phyloP scores from a whole-genome alignment of 2,888 invertebrate genomes.

The Catonia carolina region DNA sequence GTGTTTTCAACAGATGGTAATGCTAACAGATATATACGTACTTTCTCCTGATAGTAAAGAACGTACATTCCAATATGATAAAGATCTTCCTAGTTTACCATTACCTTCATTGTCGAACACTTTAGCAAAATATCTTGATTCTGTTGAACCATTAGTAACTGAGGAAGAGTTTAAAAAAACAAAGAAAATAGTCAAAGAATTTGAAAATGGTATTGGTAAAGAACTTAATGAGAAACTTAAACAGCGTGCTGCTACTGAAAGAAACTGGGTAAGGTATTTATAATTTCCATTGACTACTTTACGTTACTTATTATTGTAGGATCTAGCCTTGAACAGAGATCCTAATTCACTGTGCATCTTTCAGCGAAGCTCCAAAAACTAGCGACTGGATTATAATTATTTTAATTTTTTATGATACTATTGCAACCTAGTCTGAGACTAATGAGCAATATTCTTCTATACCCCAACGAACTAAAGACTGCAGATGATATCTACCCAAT shows the following conservation, averaged over 20 bases:
- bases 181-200: constrained; percentile 44
- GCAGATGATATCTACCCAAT: too few species aligned
- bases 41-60: constrained; percentile 4
- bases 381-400: too few species aligned
- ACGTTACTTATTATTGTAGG: too few species aligned
- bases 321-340: too few species aligned
- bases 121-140: constrained; percentile 48
- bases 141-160: constrained; percentile 46
- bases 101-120: constrained; percentile 49
- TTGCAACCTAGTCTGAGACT: too few species aligned
- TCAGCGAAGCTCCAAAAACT: too few species aligned
- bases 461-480: too few species aligned
- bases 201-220: constrained; percentile 47
- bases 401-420: too few species aligned
- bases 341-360: too few species aligned
- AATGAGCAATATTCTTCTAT: too few species aligned
- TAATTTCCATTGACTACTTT: too few species aligned
- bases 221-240: constrained; percentile 45
- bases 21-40: constrained; percentile 19
- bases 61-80: constrained; percentile 48
- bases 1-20: neutral
- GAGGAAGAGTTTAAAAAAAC: constrained; percentile 45
- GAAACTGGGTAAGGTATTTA: constrained; percentile 53
- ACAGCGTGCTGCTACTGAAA: constrained; percentile 43
- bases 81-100: constrained; percentile 48